Evolutionary conservation across 1,140 invertebrate genomes (phyloP), one percentile per base, ranked within the genome.

Genomic region (Aphaenogaster rudis): DNA sequence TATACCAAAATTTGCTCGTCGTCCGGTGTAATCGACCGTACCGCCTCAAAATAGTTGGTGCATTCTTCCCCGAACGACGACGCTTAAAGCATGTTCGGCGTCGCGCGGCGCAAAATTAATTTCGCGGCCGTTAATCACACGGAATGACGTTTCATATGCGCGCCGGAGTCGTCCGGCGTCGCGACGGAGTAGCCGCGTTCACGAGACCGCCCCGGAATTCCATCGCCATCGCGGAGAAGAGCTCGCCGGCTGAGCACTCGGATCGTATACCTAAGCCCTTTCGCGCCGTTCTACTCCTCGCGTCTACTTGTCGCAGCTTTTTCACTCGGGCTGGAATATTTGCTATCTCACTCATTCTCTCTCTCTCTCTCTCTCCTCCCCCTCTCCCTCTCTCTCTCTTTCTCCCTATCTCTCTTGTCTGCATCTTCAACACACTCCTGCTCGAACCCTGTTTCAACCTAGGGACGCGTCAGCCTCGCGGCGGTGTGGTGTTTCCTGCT

Each of bases 71-170:
- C 15, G 8, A 74, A 45, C 57, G 17, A 76, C n/a, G 69, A 45
- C 54, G 80, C 21, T 84, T 84, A 74, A 84, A 84, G 80, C 69
- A 61, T 61, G 80, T 84, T 84, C 45, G 80, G 77, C 84, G 86
- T 77, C 84, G 57, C 69, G 88, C 33, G 78, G 71, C 71, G 79
- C 84, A 86, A 89, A 90, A 90, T 90, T 90, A 90, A 90, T 90
- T 90, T 86, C 71, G 33, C 64, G 77, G 76, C 88, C 88, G 88
- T 90, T 90, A 90, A 90, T 90, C 88, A 90, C 63, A 36, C 11
- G 48, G 57, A 67, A 89, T 82, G 88, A 90, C 88, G 85, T 87
- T 87, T 82, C 84, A 63, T 50, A 79, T 78, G 69, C 84, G 67
- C 84, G 48, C 50, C 63, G 88, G 88, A 90, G 88, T 90, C 76